Base-by-base conservation (phyloP, 2,888 invertebrate genomes). In the Cephus runcator region DNA sequence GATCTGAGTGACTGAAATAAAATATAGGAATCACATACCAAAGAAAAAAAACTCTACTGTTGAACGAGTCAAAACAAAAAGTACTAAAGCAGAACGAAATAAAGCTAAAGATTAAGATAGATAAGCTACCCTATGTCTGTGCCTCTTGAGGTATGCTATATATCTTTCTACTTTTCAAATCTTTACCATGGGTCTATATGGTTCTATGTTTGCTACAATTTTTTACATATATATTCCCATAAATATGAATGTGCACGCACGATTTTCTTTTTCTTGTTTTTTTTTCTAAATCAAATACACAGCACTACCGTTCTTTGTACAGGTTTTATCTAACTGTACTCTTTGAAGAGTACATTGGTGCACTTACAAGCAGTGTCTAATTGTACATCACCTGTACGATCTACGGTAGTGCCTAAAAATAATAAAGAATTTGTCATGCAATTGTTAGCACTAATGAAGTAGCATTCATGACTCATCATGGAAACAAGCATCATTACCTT, bases 1-100 rank as follows among this genome's bases (percentile, higher is more conserved):
- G 90, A 88, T 94, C 94, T 79, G 93, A 93, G 73, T 93, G 93
- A 87, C 93, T 93, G 86, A 73, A 87, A 86, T 76, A 69, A 81
- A 83, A 80, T 73, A 79, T 68, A 83, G 15, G n/a, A 74, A 33
- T 33, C 74, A 34, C 31, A 34, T n/a, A 33, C 35, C 30, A 9
- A 23, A 9, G 34, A 71, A 4, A 31, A 6, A 35, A 3, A 23
- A 12, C 12, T 33, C 3, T 12, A 30, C 71, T 15, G 0, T 71
- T 9, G 12, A 33, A 31, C 4, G 12, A 31, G 12, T 23, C 4
- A 11, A 69, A 33, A 4, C 30, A 56, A 23, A 23, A 9, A 23
- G 56, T 23, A 2, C 23, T 56, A 23, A 56, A 56, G 56, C 23
- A 9, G 23, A 15, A 23, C 2, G 1, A 56, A 9, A 56, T 56